phyloP scores from a whole-genome alignment of 2,888 invertebrate genomes.

The Cremastinae sp. region DNA sequence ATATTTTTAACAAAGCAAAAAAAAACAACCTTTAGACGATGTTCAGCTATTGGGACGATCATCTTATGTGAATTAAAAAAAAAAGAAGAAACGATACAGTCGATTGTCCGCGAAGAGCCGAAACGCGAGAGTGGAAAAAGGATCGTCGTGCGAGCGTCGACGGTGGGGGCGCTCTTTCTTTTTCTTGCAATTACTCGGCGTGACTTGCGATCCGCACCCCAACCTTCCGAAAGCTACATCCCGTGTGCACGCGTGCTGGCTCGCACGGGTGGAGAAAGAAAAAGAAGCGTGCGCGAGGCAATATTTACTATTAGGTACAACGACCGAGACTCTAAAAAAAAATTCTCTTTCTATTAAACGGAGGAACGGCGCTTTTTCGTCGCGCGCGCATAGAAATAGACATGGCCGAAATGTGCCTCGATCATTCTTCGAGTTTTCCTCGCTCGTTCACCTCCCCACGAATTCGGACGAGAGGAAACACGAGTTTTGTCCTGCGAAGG shows the following conservation, averaged over 20 bases:
- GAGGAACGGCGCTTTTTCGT: too few relatives aligned
- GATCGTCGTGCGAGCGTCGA: slow-evolving; percentile 44
- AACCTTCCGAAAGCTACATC: slow-evolving; percentile 44
- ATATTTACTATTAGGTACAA: slow-evolving; percentile 49
- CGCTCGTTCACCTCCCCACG: slow-evolving; percentile 35
- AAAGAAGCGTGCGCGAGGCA: not conserved
- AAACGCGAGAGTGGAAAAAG: slow-evolving; percentile 42
- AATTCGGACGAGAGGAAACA: slow-evolving; percentile 50
- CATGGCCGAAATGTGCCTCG: slow-evolving; percentile 18
- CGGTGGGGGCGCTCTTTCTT: slow-evolving; percentile 39
- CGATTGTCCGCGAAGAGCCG: slow-evolving; percentile 40
- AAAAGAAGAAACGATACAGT: not conserved
- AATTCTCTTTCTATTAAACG: slow-evolving; percentile 32
- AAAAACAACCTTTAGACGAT: too few relatives aligned
- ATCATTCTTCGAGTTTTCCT: slow-evolving; percentile 22
- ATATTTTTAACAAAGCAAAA: too few relatives aligned
- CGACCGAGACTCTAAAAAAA: slow-evolving; percentile 45
- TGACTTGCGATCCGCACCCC: slow-evolving; percentile 78
- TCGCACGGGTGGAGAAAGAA: too few relatives aligned
- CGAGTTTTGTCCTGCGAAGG: slow-evolving; percentile 53
- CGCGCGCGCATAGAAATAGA: slow-evolving; percentile 8
- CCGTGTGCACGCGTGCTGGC: not conserved
- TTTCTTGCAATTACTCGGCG: slow-evolving; percentile 76
- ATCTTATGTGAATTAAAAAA: too few relatives aligned
- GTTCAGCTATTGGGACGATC: too few relatives aligned